These are phyloP conservation scores for Plagodis pulveraria DNA, from an alignment of 2,888 invertebrate species.

Conservation along the genomic window DNA sequence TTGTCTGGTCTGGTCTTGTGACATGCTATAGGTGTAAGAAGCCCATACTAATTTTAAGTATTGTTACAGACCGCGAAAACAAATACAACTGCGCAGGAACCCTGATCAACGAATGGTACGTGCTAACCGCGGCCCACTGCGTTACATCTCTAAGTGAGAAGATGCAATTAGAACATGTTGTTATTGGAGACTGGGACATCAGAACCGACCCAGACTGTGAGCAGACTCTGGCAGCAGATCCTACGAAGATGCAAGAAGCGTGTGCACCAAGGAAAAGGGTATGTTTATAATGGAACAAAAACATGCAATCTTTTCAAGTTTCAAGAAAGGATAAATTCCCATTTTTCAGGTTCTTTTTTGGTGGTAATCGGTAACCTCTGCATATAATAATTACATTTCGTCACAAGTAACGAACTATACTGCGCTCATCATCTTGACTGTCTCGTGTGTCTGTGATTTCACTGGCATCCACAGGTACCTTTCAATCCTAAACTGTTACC, in stretches of 20 bases:
- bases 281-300: constrained; percentile 20
- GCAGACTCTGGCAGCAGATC: constrained; percentile 53
- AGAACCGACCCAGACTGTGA: constrained; percentile 73
- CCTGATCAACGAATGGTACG: constrained; percentile 80
- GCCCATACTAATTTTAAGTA: neutral
- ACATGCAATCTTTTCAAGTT: too few relatives aligned
- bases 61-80: constrained; percentile 50
- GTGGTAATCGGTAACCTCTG: too few relatives aligned
- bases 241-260: constrained; percentile 22
- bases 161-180: constrained; percentile 70
- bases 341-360: too few relatives aligned
- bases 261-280: constrained; percentile 63
- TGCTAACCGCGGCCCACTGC: constrained; percentile 86
- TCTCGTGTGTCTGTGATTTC: too few relatives aligned
- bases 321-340: too few relatives aligned
- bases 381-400: too few relatives aligned
- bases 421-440: too few relatives aligned
- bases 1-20: too few relatives aligned
- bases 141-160: constrained; percentile 76
- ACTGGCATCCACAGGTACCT: too few relatives aligned
- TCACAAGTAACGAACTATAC: too few relatives aligned
- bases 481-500: too few relatives aligned
- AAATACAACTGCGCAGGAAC: constrained; percentile 80
- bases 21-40: too few relatives aligned
- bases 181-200: constrained; percentile 87